phyloP scores from a whole-genome alignment of 1,140 invertebrate genomes.

The Coptotermes formosanus region DNA sequence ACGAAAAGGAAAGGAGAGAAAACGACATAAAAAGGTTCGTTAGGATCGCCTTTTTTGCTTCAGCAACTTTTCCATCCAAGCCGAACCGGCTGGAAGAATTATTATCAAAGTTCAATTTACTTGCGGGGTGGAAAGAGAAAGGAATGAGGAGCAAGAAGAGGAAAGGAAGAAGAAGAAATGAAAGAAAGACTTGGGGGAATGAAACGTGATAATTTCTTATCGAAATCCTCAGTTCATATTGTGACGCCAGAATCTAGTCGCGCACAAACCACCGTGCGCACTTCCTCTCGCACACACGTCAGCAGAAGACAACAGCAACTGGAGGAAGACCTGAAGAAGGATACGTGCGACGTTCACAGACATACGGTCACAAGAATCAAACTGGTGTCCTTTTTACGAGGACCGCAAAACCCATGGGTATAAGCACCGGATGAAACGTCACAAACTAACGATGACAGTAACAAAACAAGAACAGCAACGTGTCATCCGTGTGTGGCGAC shows the following conservation, averaged over 20 bases:
- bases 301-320: too few species aligned
- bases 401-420: too few species aligned
- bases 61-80: constrained; percentile 31
- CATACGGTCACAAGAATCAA: too few species aligned
- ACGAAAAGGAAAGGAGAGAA: neutral
- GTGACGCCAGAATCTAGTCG: neutral
- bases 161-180: too few species aligned
- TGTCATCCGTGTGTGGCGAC: too few species aligned
- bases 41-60: constrained; percentile 30
- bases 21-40: neutral
- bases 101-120: constrained; percentile 33
- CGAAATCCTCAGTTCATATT: constrained; percentile 7
- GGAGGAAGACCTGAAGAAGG: too few species aligned
- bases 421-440: too few species aligned
- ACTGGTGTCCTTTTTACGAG: too few species aligned
- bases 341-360: too few species aligned
- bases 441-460: too few species aligned
- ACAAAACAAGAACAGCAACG: too few species aligned
- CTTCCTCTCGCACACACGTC: too few species aligned
- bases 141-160: neutral
- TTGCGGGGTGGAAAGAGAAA: neutral
- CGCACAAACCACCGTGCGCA: neutral
- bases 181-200: neutral
- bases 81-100: constrained; percentile 31
- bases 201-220: constrained; percentile 18